Evolutionary conservation across 2,797 vertebrate species (phyloP).

Genomic region (Acanthurus tractus): DNA sequence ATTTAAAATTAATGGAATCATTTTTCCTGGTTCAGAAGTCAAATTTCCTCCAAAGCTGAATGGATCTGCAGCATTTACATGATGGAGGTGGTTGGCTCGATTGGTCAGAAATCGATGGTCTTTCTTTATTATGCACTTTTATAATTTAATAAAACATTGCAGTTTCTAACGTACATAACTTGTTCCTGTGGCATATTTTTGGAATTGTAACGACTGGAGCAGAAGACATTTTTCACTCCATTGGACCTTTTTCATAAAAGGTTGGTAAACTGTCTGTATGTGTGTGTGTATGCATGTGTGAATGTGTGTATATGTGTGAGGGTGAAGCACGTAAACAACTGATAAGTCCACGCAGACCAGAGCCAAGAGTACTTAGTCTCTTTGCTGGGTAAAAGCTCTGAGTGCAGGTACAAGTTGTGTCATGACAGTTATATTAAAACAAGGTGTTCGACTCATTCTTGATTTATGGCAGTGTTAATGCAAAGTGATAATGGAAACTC

Average conservation of each 20-base stretch:
- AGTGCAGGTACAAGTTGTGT: background rate
- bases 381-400: background rate
- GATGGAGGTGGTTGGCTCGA: no score
- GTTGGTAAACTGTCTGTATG: background rate
- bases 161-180: no score
- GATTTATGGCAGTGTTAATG: background rate
- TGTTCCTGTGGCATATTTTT: background rate
- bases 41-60: background rate
- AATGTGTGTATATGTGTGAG: background rate
- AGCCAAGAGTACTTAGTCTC: background rate
- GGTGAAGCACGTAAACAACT: background rate
- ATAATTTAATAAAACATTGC: no score
- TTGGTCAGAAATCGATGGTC: no score
- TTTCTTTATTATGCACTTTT: no score
- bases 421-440: constrained; percentile 1
- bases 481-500: background rate
- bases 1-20: no score
- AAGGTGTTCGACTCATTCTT: constrained; percentile 4
- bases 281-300: background rate
- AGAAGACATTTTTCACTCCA: background rate
- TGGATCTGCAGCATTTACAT: no score
- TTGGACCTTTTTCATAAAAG: background rate
- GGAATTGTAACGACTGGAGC: background rate
- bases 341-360: background rate
- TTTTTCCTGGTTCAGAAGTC: no score